Percentiles rank a stretch among this genome's conserved stretches.
Conservation (phyloP, 2,113 vertebrate species). For the Hippocampus comes region DNA sequence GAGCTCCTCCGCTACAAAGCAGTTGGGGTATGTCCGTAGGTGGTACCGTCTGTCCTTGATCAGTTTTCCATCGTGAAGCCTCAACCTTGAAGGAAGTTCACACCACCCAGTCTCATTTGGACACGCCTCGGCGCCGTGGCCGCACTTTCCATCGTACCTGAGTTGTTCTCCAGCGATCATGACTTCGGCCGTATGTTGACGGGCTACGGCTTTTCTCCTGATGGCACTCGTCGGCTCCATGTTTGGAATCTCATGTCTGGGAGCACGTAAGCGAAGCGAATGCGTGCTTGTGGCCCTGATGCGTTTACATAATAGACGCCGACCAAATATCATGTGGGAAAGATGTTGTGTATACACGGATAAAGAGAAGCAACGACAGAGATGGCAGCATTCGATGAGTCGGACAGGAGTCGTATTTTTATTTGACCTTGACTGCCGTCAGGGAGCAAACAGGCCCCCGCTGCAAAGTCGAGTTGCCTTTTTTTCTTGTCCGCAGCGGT, state of each 20-base stretch:
- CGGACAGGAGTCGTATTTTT: neutral
- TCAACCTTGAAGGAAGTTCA: constrained; percentile 64
- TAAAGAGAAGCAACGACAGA: constrained; percentile 11
- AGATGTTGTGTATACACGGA: constrained; percentile 67
- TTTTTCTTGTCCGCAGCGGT: neutral
- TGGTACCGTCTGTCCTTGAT: constrained; percentile 81
- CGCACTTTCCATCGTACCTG: constrained; percentile 67
- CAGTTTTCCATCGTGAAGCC: constrained; percentile 80
- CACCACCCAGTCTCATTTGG: neutral
- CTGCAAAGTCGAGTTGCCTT: neutral
- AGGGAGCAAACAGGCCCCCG: neutral
- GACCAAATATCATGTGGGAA: constrained; percentile 35
- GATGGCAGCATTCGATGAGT: neutral
- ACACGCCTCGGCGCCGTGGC: neutral
- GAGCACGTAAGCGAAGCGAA: constrained; percentile 7
- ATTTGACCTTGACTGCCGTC: neutral
- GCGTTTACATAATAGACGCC: constrained; percentile 66
- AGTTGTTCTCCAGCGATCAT: constrained; percentile 86
- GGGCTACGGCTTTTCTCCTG: constrained; percentile 70
- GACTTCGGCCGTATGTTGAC: constrained; percentile 79
- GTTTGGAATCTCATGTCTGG: constrained; percentile 27
- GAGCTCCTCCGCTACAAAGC: constrained; percentile 83
- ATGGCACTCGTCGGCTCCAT: constrained; percentile 73
- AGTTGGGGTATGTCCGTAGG: constrained; percentile 82
- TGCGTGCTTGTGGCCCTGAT: constrained; percentile 23